Evolutionary conservation across 2,888 invertebrate species (phyloP).

Genomic region (Arctia plantaginis): DNA sequence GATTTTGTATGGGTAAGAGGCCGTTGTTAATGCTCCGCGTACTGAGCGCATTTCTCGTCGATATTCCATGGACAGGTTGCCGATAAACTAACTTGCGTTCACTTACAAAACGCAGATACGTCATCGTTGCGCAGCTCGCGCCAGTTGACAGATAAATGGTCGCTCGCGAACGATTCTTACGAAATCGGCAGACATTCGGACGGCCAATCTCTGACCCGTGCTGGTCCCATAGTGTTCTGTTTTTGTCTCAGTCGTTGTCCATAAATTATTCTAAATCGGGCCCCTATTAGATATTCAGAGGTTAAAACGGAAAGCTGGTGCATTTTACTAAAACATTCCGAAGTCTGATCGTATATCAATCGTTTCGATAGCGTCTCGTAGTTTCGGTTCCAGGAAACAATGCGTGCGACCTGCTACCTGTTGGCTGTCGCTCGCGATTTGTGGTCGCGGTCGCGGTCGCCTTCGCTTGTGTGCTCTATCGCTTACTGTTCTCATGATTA

Average conservation of each 20-base stretch:
- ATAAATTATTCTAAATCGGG: slow-evolving; percentile 85
- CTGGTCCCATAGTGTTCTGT: slow-evolving; percentile 79
- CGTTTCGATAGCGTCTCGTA: slow-evolving; percentile 77
- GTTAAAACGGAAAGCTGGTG: slow-evolving; percentile 79
- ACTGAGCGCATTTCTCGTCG: slow-evolving; percentile 53
- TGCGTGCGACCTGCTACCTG: slow-evolving; percentile 81
- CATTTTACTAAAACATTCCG: slow-evolving; percentile 80
- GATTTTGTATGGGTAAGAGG: slow-evolving; percentile 61
- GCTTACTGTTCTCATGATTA: slow-evolving; percentile 55
- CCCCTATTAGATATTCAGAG: slow-evolving; percentile 85
- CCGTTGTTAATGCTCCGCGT: slow-evolving; percentile 53
- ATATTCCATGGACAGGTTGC: slow-evolving; percentile 52
- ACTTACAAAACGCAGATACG: slow-evolving; percentile 54
- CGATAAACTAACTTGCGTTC: slow-evolving; percentile 53
- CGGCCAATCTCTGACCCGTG: slow-evolving; percentile 60
- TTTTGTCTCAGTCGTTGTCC: slow-evolving; percentile 78
- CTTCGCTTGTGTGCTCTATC: slow-evolving; percentile 61
- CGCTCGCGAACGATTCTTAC: slow-evolving; percentile 62
- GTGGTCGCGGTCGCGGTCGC: slow-evolving; percentile 63
- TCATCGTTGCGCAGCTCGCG: slow-evolving; percentile 55
- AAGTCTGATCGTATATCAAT: slow-evolving; percentile 83
- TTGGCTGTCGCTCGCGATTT: slow-evolving; percentile 72
- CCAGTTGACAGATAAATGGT: slow-evolving; percentile 67
- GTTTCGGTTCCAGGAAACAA: slow-evolving; percentile 81
- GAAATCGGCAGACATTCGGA: slow-evolving; percentile 66